A percentile compares a stretch with the other conserved stretches of the same genome.
These are phyloP conservation scores for Smithornis capensis DNA, from an alignment of 2,113 vertebrate genomes.

Conservation along the genomic window DNA sequence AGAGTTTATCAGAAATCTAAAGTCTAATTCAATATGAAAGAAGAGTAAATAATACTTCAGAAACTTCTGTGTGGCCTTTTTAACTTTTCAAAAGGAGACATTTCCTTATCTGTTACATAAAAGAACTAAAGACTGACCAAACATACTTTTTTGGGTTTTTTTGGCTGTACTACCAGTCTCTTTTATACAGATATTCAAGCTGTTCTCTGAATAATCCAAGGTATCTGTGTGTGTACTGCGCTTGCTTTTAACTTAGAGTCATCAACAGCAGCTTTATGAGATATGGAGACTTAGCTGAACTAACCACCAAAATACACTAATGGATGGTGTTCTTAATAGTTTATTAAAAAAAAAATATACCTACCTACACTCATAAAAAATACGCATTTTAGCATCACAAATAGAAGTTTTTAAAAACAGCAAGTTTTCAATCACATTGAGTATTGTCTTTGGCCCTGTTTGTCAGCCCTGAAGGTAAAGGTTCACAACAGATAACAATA, in stretches of 20 bases:
- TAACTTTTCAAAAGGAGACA: background rate
- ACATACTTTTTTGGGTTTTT: background rate
- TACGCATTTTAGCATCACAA: background rate
- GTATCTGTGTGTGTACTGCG: background rate
- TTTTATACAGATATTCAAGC: background rate
- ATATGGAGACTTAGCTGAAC: background rate
- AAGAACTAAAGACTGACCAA: background rate
- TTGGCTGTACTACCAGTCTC: background rate
- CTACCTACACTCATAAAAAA: background rate
- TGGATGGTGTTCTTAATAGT: background rate
- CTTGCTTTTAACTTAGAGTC: background rate
- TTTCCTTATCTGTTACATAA: background rate
- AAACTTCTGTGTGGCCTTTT: background rate
- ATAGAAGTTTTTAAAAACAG: background rate
- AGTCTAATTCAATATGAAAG: background rate
- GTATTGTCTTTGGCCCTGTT: background rate
- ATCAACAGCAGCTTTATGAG: background rate
- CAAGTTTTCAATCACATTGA: background rate
- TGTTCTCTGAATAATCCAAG: background rate
- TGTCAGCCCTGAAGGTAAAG: background rate
- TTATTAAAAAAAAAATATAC: background rate
- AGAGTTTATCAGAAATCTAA: background rate
- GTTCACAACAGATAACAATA: background rate
- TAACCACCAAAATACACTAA: background rate
- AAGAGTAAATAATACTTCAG: background rate